phyloP scores from a whole-genome alignment of 2,797 vertebrate genomes.

The Helicolenus hilgendorfi region DNA sequence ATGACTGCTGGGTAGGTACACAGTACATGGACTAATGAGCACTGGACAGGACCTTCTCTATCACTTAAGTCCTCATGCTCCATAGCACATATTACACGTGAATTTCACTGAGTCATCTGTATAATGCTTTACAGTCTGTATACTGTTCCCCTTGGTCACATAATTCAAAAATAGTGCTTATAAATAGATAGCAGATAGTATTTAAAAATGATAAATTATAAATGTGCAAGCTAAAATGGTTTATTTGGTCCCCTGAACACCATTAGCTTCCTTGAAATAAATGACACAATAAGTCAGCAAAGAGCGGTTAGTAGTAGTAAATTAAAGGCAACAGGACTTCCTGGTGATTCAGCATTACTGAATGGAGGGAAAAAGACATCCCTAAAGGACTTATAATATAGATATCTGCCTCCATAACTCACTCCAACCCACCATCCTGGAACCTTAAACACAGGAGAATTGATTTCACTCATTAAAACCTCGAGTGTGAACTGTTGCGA shows the following conservation, averaged over 20 bases:
- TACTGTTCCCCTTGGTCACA: neutral
- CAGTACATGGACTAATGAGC: neutral
- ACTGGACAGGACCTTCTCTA: neutral
- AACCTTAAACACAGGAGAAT: neutral
- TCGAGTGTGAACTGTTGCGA: neutral
- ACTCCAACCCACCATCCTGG: neutral
- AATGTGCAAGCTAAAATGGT: neutral
- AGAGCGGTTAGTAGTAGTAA: neutral
- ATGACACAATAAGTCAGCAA: neutral
- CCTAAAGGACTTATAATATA: neutral
- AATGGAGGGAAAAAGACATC: neutral
- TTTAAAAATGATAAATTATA: neutral
- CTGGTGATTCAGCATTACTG: neutral
- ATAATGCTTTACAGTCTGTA: neutral
- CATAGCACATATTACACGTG: neutral
- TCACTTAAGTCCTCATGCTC: neutral
- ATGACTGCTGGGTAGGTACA: neutral
- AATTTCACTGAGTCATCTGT: neutral
- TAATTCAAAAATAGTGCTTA: neutral
- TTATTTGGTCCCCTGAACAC: neutral
- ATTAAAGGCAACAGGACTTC: neutral
- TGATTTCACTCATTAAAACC: neutral
- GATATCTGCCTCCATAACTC: neutral
- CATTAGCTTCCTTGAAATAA: neutral
- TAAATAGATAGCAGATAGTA: neutral